These are phyloP conservation scores for Cheilinus undulatus DNA, from an alignment of 2,113 vertebrate species.

Conservation along the genomic window DNA sequence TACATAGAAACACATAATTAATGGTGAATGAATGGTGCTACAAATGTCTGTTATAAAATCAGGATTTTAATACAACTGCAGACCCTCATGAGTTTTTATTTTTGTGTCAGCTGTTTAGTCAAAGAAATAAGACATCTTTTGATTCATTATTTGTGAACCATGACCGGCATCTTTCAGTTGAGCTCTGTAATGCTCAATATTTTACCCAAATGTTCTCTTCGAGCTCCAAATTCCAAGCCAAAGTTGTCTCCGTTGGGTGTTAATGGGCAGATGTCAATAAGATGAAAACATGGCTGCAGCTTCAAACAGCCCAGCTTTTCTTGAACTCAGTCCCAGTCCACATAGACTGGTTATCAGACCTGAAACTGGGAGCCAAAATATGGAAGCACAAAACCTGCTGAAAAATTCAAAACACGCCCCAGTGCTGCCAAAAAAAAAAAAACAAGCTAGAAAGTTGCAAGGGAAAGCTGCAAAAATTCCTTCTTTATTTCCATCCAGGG, in stretches of 20 bases:
- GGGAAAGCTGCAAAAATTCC: not conserved
- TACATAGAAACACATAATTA: not conserved
- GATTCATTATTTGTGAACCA: no score
- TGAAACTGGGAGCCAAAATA: slow-evolving; percentile 2
- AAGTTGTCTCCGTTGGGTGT: slow-evolving; percentile 7
- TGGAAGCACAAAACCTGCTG: not conserved
- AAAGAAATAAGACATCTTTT: no score
- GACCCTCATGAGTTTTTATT: no score
- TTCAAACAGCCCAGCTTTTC: slow-evolving; percentile 6
- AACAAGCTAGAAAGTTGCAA: no score
- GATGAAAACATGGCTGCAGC: slow-evolving; percentile 7
- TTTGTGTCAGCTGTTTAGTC: no score
- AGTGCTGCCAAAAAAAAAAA: no score
- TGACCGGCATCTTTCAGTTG: not conserved
- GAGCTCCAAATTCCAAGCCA: not conserved
- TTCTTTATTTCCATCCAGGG: no score
- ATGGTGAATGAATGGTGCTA: not conserved
- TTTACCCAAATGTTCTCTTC: not conserved
- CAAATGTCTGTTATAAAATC: not conserved
- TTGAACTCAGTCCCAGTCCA: slow-evolving; percentile 16
- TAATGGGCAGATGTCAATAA: slow-evolving; percentile 3
- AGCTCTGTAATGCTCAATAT: no score
- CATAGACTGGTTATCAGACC: slow-evolving; percentile 3
- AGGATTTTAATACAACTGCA: no score
- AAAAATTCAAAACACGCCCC: not conserved